Evolutionary conservation across 2,797 vertebrate species (phyloP), one percentile per base, ranked within the genome.

Genomic region (Mallotus villosus): DNA sequence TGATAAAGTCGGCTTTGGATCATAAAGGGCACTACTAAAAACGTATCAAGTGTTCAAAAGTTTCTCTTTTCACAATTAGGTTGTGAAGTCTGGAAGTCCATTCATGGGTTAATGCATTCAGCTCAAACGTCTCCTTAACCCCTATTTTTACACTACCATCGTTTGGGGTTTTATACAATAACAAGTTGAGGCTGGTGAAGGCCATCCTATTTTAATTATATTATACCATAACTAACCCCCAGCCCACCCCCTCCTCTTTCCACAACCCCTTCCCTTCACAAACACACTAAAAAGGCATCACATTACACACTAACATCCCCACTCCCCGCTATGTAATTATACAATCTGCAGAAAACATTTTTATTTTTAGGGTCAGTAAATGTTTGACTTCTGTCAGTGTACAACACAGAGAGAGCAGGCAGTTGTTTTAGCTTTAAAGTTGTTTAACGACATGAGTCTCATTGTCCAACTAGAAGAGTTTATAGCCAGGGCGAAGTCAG

Each of bases 351-450:
- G 85, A 90, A 90, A 87, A 85, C 82, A 82, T 85, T 55, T 37
- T 84, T 93, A 92, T 92, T 93, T 92, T 93, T 92, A 91, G 90
- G 86, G 85, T 89, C 87, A 86, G 90, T 91, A 89, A 91, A 91
- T 90, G 90, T 90, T 92, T 89, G 88, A 87, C 84, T 90, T 82
- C 70, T 81, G 81, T 77, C 70, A 65, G 76, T 58, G 78, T 72
- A 77, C 4, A 24, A 75, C 68, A 76, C 78, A 65, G 64, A 73
- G 81, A 67, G 79, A 81, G 79, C 76, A 82, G 76, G 78, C 83
- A 34, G 83, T 87, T 81, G 83, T 82, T 86, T 89, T 90, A 86
- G 17, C 82, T 83, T 88, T 90, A 89, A 84, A 75, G n/a, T 71
- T 64, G 58, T 90, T 89, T 88, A 89, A 91, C 87, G 82, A 73